Evolutionary conservation across 2,113 vertebrate genomes (phyloP), one percentile per base, ranked within the genome.

Genomic region (Psilopsiagon aymara): DNA sequence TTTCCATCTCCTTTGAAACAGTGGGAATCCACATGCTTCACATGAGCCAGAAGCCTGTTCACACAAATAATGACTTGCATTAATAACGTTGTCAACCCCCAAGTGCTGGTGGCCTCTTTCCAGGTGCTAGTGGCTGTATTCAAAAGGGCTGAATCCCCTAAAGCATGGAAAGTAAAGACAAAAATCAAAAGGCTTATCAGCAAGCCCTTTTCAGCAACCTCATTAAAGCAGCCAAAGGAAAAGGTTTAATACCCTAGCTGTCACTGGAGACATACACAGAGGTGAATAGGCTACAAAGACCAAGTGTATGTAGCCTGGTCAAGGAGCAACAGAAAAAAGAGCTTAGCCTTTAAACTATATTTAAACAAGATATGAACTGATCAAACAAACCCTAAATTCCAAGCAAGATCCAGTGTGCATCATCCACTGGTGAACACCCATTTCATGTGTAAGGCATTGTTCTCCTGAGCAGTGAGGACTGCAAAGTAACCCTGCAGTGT

Each of bases 41-140:
- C 25, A 27, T 46, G 29, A 94, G 73, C 94, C 95, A 94, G 76
- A 64, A 82, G n/a, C 18, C 0, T 79, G 69, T 96, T 89, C 31
- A 3, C 55, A 88, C 76, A 66, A 92, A 92, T 94, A 95, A 96
- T 94, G 95, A 85, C 66, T 83, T 89, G 83, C 73, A 93, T 95
- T 92, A 95, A 94, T 96, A 95, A 95, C 16, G 33, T 52, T 95
- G 94, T 95, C 92, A 60, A 10, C 69, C 77, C 76, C 82, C 71
- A 78, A 90, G 75, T 52, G 86, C 73, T 92, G 73, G 92, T 95
- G 93, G 94, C 86, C 94, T 57, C 77, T 73, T 88, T 97, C 95
- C 95, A 95, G 88, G 78, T 87, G 64, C 67, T 44, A 23, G 88
- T 68, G 93, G 62, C 74, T 93, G 66, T 51, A 95, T 91, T 94